These are phyloP conservation scores for Drosophila maculinotata DNA, from an alignment of 2,888 invertebrate genomes.

Conservation along the genomic window DNA sequence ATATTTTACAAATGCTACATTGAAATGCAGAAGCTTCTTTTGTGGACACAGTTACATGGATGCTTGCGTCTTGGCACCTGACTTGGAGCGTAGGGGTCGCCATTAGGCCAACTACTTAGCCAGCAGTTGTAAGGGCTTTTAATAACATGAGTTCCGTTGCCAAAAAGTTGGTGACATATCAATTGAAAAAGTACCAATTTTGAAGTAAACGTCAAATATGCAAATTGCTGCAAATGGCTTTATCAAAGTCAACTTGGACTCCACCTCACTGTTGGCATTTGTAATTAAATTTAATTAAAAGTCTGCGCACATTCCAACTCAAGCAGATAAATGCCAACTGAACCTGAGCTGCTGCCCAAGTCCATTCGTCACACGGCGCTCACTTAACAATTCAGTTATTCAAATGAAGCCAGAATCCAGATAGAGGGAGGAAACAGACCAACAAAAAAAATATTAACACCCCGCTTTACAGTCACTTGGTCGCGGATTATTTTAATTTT, in stretches of 20 bases:
- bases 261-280: constrained; percentile 58
- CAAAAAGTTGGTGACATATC: constrained; percentile 35
- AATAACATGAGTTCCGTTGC: constrained; percentile 37
- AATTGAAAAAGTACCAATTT: constrained; percentile 40
- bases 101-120: constrained; percentile 43
- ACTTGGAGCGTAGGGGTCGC: not conserved
- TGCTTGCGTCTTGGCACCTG: constrained; percentile 41
- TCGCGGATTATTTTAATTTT: constrained; percentile 75
- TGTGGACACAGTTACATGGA: constrained; percentile 52
- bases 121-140: constrained; percentile 18
- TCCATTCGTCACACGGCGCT: constrained; percentile 63
- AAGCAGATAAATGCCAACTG: constrained; percentile 57
- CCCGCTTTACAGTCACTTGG: constrained; percentile 48
- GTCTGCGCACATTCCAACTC: constrained; percentile 65
- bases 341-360: constrained; percentile 47
- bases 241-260: constrained; percentile 53
- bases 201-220: constrained; percentile 46
- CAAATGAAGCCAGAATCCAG: constrained; percentile 57
- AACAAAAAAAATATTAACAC: constrained; percentile 58
- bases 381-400: constrained; percentile 77
- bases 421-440: constrained; percentile 2
- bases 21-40: constrained; percentile 57
- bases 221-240: constrained; percentile 54
- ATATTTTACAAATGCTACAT: constrained; percentile 65
- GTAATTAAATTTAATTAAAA: constrained; percentile 78